phyloP scores from a whole-genome alignment of 2,888 invertebrate species.

The Rosalia funebris region DNA sequence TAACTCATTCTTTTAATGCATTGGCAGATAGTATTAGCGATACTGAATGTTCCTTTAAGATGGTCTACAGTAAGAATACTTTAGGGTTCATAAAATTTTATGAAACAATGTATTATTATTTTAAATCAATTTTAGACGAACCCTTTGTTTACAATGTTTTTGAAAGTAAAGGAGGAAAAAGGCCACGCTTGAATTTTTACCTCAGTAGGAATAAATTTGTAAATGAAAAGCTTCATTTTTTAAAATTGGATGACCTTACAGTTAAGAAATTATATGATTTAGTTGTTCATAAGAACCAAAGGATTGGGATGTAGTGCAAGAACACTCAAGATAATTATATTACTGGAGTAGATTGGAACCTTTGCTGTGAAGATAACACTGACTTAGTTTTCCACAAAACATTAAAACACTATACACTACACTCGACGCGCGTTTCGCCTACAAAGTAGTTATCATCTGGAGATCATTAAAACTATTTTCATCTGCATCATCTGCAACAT shows the following conservation, averaged over 20 bases:
- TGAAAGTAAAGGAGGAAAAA: not conserved
- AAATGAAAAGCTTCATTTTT: slow-evolving; percentile 14
- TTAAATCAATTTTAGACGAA: not conserved
- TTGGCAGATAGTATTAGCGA: not conserved
- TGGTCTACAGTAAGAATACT: not conserved
- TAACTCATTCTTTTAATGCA: slow-evolving; percentile 11
- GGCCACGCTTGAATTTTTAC: slow-evolving; percentile 1
- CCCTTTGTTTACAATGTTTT: slow-evolving; percentile 11
- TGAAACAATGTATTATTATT: slow-evolving; percentile 1
- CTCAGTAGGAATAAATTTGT: slow-evolving; percentile 14
- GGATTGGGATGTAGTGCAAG: no score
- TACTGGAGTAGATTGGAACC: no score
- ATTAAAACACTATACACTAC: no score
- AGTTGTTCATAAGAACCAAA: slow-evolving; percentile 4
- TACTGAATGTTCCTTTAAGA: slow-evolving; percentile 1
- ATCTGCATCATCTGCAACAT: no score
- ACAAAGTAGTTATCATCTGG: no score
- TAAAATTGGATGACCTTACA: slow-evolving; percentile 4
- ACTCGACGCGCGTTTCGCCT: no score
- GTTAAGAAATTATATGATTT: slow-evolving; percentile 14
- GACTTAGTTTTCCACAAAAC: no score
- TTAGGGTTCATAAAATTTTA: slow-evolving; percentile 11
- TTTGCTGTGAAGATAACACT: no score
- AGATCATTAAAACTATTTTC: no score
- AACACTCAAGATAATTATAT: no score